Evolutionary conservation across 1,140 invertebrate species (phyloP), one percentile per base, ranked within the genome.

Genomic region (Pogonomyrmex californicus): DNA sequence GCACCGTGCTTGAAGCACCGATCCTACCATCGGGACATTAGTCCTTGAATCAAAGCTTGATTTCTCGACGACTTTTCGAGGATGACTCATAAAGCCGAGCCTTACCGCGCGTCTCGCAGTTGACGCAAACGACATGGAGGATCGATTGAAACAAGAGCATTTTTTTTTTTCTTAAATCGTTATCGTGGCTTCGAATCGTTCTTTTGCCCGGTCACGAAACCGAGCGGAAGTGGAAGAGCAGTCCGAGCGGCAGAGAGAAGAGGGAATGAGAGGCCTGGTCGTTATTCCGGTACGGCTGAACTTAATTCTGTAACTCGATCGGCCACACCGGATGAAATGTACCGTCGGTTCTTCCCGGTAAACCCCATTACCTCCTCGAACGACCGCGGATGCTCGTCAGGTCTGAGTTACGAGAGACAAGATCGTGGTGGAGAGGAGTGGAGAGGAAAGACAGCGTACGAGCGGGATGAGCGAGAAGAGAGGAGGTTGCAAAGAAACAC

Each of bases 221-320:
- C 17, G 14, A n/a, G n/a, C 65, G 89, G 63, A 47, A 49, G 63
- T 60, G 30, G 70, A 9, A 38, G 71, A 41, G 68, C 23, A 54
- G 54, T 17, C 30, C 36, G 54, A 47, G 47, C 38, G 30, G 62
- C n/a, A 49, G 38, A 66, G 41, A 60, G 60, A n/a, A 62, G 41
- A 54, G 60, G 75, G 60, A 82, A 81, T 51, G 54, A 76, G 58
- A 63, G 85, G 82, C 78, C 68, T 78, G 78, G 77, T 90, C 90
- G 91, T 91, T 91, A 91, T 90, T 91, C 83, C 78, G 66, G 86
- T 91, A 88, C 90, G 87, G 81, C 65, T 88, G 90, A 90, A 87
- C 91, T 91, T 91, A 91, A 91, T 91, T 91, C 85, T 87, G 86
- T 91, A 91, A 91, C 85, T 91, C 90, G 86, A 91, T 91, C 90